phyloP scores from a whole-genome alignment of 2,888 invertebrate genomes.

The Callosobruchus maculatus region DNA sequence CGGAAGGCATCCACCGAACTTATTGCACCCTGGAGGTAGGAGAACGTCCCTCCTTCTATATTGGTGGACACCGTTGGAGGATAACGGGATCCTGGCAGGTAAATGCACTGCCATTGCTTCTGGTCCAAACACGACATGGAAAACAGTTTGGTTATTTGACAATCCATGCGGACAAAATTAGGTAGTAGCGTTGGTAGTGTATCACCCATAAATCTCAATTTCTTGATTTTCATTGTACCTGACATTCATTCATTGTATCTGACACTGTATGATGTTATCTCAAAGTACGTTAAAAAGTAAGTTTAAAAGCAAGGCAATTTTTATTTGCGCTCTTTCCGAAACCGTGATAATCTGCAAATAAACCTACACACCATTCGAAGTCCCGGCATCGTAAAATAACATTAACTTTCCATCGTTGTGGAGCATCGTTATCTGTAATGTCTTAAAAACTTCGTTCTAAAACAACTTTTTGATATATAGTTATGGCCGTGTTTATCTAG shows the following conservation, averaged over 20 bases:
- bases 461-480: background rate
- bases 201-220: no score
- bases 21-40: no score
- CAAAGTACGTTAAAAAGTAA: background rate
- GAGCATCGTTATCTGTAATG: background rate
- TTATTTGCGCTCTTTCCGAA: background rate
- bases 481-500: background rate
- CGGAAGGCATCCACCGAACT: no score
- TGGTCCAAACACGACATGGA: no score
- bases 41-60: no score
- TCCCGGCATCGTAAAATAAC: background rate
- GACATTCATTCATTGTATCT: background rate
- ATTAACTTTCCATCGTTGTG: background rate
- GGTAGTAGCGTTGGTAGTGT: no score
- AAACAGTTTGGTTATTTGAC: no score
- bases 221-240: no score
- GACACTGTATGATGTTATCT: background rate
- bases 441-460: background rate
- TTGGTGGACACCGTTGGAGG: no score
- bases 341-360: background rate
- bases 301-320: background rate
- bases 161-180: no score
- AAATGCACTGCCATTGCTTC: no score
- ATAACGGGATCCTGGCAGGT: no score
- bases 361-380: background rate